A percentile compares a stretch with the other conserved stretches of the same genome.
Evolutionary conservation across 2,888 invertebrate species (phyloP).

Genomic region (Hypercompe scribonia): DNA sequence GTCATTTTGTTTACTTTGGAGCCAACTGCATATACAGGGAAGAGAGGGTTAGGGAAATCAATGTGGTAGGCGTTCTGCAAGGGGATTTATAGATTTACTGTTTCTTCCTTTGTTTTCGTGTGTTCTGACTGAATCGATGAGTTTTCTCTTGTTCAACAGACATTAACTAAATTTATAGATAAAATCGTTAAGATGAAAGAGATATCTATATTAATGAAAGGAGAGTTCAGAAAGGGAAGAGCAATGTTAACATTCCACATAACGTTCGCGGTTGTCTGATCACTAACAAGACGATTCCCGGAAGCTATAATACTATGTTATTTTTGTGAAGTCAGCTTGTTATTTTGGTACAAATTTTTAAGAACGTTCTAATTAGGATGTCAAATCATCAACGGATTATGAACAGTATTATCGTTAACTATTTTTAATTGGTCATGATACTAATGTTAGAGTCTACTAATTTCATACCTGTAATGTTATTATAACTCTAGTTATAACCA

Average conservation of each 20-base stretch:
- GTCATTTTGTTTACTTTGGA: conserved; percentile 77
- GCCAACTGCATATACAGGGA: conserved; percentile 70
- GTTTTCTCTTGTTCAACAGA: conserved; percentile 55
- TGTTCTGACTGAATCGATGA: conserved; percentile 47
- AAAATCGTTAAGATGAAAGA: conserved; percentile 63
- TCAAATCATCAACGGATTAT: conserved; percentile 30
- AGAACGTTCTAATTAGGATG: conserved; percentile 62
- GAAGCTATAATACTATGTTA: conserved; percentile 77
- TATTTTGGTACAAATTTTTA: conserved; percentile 68
- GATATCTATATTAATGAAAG: conserved; percentile 76
- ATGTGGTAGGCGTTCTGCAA: conserved; percentile 73
- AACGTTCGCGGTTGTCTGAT: conserved; percentile 73
- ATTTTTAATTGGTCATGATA: conserved; percentile 27
- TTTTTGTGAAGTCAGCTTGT: conserved; percentile 70
- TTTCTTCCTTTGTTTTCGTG: conserved; percentile 66
- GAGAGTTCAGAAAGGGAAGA: conserved; percentile 67
- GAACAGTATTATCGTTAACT: conserved; percentile 28
- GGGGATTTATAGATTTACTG: conserved; percentile 77
- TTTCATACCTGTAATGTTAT: background rate
- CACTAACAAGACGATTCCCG: conserved; percentile 78
- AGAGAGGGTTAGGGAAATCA: conserved; percentile 74
- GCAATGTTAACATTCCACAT: conserved; percentile 74
- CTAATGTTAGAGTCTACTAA: conserved; percentile 25
- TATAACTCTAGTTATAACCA: background rate
- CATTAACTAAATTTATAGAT: conserved; percentile 57